Percentiles rank a stretch among this genome's conserved stretches.
These are phyloP conservation scores for Scytalopus superciliaris DNA, from an alignment of 2,113 vertebrate genomes.

Conservation along the genomic window DNA sequence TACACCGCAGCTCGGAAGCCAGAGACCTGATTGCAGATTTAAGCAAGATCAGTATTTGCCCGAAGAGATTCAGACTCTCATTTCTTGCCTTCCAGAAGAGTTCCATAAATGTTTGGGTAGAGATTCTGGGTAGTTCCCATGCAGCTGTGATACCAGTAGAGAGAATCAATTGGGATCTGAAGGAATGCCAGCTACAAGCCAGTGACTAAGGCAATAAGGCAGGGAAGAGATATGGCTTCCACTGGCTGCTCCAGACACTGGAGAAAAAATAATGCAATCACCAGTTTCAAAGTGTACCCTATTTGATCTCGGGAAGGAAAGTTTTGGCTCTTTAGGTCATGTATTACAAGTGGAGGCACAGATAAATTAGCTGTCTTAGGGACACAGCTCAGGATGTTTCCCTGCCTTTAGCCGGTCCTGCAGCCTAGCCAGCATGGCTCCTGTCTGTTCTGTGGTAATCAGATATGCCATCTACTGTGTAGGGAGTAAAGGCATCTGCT, in stretches of 20 bases:
- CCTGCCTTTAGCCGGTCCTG: neutral
- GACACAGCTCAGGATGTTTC: neutral
- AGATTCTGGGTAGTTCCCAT: neutral
- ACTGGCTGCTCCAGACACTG: neutral
- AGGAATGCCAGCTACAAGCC: neutral
- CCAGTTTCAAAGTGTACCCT: neutral
- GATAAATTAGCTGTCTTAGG: neutral
- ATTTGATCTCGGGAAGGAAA: neutral
- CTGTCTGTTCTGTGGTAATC: neutral
- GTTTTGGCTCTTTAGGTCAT: neutral
- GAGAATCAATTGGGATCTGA: neutral
- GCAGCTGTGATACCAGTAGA: neutral
- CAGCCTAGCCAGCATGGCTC: neutral
- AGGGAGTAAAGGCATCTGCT: neutral
- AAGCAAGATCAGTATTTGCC: neutral
- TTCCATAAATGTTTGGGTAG: neutral
- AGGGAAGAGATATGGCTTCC: neutral
- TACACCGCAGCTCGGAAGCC: rapidly evolving
- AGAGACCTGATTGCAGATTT: neutral
- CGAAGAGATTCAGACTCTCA: neutral
- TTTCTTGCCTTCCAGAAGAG: neutral
- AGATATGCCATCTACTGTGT: rapidly evolving
- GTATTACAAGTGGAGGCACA: neutral
- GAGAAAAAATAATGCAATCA: neutral
- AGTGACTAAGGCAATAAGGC: neutral